These are phyloP conservation scores for Pinna nobilis DNA, from an alignment of 1,140 invertebrate genomes.

Conservation along the genomic window DNA sequence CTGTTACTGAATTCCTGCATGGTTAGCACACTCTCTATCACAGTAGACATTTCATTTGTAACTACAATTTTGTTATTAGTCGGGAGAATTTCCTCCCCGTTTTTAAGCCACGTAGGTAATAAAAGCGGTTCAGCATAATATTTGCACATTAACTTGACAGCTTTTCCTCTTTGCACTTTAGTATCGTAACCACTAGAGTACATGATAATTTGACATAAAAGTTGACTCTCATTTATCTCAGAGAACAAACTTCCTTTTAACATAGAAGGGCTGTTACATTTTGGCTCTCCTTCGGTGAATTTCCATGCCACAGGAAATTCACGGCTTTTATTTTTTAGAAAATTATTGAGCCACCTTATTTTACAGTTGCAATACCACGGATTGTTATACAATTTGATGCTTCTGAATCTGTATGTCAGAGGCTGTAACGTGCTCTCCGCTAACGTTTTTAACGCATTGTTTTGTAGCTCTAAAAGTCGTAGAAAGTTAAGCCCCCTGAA, in stretches of 20 bases:
- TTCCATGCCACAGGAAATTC: conserved; percentile 49
- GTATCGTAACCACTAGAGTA: conserved; percentile 49
- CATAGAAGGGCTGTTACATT: conserved; percentile 49
- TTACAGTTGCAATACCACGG: conserved; percentile 69
- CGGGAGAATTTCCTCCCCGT: conserved; percentile 35
- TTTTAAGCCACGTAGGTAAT: conserved; percentile 50
- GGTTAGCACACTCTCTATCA: conserved; percentile 37
- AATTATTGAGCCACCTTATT: conserved; percentile 61
- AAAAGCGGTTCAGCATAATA: conserved; percentile 53
- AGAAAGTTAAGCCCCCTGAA: conserved; percentile 54
- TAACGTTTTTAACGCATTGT: conserved; percentile 58
- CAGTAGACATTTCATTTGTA: conserved; percentile 40
- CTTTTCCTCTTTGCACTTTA: conserved; percentile 23
- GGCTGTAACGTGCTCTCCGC: conserved; percentile 40
- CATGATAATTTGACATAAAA: conserved; percentile 52
- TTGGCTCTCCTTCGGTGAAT: conserved; percentile 38
- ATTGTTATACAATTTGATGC: conserved; percentile 62
- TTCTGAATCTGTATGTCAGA: conserved; percentile 43
- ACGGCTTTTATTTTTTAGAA: conserved; percentile 46
- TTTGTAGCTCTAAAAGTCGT: conserved; percentile 56
- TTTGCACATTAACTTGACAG: conserved; percentile 52
- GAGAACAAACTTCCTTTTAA: conserved; percentile 44
- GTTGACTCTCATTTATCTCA: conserved; percentile 33
- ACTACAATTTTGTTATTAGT: conserved; percentile 8
- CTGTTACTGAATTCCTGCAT: conserved; percentile 51